These are phyloP conservation scores for Psephotus haematonotus DNA, from an alignment of 2,113 vertebrate species.

Conservation along the genomic window DNA sequence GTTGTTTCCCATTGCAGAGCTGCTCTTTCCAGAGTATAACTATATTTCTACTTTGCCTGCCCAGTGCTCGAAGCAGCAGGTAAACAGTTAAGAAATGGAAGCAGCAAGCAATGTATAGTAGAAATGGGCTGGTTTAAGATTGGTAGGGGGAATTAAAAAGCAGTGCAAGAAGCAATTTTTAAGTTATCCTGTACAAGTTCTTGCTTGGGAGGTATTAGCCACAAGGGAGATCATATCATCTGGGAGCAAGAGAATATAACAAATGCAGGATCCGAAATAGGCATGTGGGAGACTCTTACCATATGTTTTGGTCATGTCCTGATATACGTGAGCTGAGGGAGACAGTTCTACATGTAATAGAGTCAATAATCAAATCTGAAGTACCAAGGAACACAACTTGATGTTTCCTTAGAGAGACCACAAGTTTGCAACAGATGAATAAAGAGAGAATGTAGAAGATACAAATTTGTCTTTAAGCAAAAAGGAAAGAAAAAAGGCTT, in stretches of 20 bases:
- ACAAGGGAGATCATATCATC: neutral
- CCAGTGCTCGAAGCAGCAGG: neutral
- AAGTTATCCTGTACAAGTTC: neutral
- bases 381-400: conserved; percentile 39
- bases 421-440: conserved; percentile 36
- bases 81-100: neutral
- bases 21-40: neutral
- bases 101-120: neutral
- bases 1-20: neutral
- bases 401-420: conserved; percentile 53
- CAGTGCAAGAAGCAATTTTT: neutral
- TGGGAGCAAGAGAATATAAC: conserved; percentile 25
- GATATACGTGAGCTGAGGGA: conserved; percentile 42
- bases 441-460: conserved; percentile 3
- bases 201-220: neutral
- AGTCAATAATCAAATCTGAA: conserved; percentile 61
- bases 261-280: neutral
- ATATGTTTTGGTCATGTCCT: conserved; percentile 28
- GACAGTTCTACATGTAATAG: neutral
- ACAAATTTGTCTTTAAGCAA: conserved; percentile 55
- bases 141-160: neutral
- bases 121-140: neutral
- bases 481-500: neutral
- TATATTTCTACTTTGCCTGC: neutral
- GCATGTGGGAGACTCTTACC: neutral